Base-by-base conservation (phyloP, 2,888 invertebrate genomes). In the Poecilus cupreus region DNA sequence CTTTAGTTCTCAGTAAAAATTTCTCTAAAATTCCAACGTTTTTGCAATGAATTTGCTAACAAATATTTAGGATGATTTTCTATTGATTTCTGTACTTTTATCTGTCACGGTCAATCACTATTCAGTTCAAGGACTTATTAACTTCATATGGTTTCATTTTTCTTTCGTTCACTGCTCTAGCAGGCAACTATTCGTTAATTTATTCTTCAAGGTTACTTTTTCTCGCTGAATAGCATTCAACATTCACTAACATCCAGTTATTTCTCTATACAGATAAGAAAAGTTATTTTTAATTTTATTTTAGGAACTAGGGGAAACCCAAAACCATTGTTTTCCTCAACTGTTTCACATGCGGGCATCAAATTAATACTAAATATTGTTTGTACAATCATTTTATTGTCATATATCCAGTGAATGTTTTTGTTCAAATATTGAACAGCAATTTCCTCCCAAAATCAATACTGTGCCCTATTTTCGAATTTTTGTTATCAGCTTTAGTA, bases 121-220 rank as follows among this genome's bases (percentile, higher is more conserved):
- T 72, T 46, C 16, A 46, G 72, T 72, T 72, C 72, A 72, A 72
- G 72, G 72, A 46, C 10, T 10, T 43, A 24, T 72, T 6, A 43
- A 11, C 10, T 60, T 60, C 24, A 3, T 22, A 26, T 60, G 20
- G 37, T 68, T 68, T 68, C 64, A 37, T 68, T 68, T 68, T 68
- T 68, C 32, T 4, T 3, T 24, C 26, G 37, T 18, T 37, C 37
- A 68, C 13, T 37, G 32, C 37, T 37, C 64, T 37, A 32, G 32
- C 64, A 37, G 16, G 64, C 64, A 37, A 68, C 10, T 37, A 68
- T 68, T 64, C 13, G 18, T 68, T 37, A 37, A 37, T 68, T 32
- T 26, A 24, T 2, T 8, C 57, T 37, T 32, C 37, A 68, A 68
- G 64, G 64, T 68, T 32, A 18, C 24, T 60, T 26, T 26, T 60